These are phyloP conservation scores for Malthinus flaveolus DNA, from an alignment of 2,888 invertebrate species.

Conservation along the genomic window DNA sequence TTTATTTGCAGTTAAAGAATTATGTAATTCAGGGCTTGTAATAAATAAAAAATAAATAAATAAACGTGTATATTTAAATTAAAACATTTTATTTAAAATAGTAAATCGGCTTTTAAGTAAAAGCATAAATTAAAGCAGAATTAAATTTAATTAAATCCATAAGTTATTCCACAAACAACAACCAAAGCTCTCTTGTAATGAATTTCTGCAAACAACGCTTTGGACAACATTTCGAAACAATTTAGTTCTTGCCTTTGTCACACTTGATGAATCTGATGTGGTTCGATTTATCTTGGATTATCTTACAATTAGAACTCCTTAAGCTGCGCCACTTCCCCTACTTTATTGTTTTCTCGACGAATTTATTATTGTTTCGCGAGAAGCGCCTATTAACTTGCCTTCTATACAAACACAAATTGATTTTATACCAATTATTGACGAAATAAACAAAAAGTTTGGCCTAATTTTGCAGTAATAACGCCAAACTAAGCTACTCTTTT, in stretches of 20 bases:
- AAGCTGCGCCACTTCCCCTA: slow-evolving; percentile 27
- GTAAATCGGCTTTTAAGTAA: slow-evolving; percentile 21
- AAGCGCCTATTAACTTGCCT: not conserved
- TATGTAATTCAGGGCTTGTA: too few species aligned
- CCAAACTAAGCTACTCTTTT: too few species aligned
- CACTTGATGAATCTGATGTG: slow-evolving; percentile 45
- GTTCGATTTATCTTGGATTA: slow-evolving; percentile 44
- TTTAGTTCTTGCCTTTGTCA: slow-evolving; percentile 44
- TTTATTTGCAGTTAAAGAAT: too few species aligned
- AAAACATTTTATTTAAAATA: slow-evolving; percentile 12
- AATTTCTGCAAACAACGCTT: slow-evolving; percentile 32
- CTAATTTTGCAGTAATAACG: too few species aligned
- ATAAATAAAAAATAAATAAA: too few species aligned
- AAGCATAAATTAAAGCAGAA: slow-evolving; percentile 33
- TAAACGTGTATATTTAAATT: not conserved
- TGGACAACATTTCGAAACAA: slow-evolving; percentile 43
- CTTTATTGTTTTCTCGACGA: slow-evolving; percentile 25
- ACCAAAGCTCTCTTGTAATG: slow-evolving; percentile 34
- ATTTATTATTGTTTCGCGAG: slow-evolving; percentile 10
- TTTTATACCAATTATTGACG: too few species aligned
- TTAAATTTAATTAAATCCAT: slow-evolving; percentile 38
- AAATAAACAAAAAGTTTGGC: too few species aligned
- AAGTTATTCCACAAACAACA: slow-evolving; percentile 36
- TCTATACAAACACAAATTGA: not conserved
- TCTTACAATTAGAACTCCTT: slow-evolving; percentile 36